These are phyloP conservation scores for Bruchidius siliquastri DNA, from an alignment of 2,888 invertebrate species.

Conservation along the genomic window DNA sequence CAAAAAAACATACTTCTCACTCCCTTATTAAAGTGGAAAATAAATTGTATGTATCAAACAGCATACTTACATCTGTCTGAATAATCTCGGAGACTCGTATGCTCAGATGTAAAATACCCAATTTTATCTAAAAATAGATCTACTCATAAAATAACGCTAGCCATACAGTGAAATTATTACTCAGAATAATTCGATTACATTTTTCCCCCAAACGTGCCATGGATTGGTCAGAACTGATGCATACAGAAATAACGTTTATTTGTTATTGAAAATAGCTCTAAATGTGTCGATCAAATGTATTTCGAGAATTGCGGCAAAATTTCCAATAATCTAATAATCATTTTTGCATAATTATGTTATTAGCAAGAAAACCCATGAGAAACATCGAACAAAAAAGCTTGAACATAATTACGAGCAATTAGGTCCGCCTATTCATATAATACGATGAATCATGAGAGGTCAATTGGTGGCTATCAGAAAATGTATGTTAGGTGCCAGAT, in stretches of 20 bases:
- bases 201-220: neutral
- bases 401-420: neutral
- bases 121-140: neutral
- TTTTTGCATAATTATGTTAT: neutral
- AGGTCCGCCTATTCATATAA: neutral
- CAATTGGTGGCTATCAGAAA: neutral
- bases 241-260: neutral
- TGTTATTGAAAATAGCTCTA: neutral
- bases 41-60: neutral
- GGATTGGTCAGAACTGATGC: neutral
- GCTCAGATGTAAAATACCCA: neutral
- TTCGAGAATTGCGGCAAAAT: neutral
- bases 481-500: neutral
- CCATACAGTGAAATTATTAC: neutral
- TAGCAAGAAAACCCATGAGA: neutral
- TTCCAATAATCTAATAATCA: neutral
- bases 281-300: neutral
- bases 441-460: neutral
- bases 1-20: too few species aligned
- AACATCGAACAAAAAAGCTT: neutral
- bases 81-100: neutral
- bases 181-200: neutral
- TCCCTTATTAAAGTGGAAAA: neutral
- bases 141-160: neutral
- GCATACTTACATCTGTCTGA: neutral